Conservation (phyloP, 2,888 invertebrate species). For the Therioaphis trifolii region DNA sequence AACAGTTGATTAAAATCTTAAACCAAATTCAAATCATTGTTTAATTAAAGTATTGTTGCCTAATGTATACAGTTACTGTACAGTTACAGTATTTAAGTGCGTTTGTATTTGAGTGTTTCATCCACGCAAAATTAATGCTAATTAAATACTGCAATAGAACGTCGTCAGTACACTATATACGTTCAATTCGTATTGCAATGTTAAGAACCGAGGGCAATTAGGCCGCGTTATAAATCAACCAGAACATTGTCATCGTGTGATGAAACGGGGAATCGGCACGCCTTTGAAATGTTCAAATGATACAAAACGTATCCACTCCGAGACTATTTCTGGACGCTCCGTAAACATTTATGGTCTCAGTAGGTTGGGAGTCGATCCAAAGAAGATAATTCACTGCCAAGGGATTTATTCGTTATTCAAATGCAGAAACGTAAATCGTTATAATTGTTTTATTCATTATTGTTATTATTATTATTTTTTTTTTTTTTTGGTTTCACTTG, state of each 20-base stretch:
- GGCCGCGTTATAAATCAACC: constrained; percentile 28
- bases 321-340: neutral
- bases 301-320: neutral
- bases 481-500: too few relatives aligned
- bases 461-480: too few relatives aligned
- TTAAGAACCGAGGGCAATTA: constrained; percentile 33
- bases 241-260: constrained; percentile 42
- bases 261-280: constrained; percentile 41
- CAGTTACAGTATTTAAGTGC: too few relatives aligned
- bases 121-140: neutral
- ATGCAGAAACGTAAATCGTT: too few relatives aligned
- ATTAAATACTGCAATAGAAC: constrained; percentile 21
- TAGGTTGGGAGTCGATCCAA: neutral
- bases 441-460: too few relatives aligned
- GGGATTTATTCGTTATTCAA: neutral
- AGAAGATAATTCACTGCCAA: neutral
- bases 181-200: constrained; percentile 32
- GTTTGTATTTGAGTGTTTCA: too few relatives aligned
- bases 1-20: too few relatives aligned
- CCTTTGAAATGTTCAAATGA: constrained; percentile 46
- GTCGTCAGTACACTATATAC: neutral
- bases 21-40: too few relatives aligned
- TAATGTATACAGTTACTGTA: too few relatives aligned
- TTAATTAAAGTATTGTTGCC: too few relatives aligned
- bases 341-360: constrained; percentile 2